Conservation (phyloP, 2,888 invertebrate genomes). For the Lasioglossum zephyrum region DNA sequence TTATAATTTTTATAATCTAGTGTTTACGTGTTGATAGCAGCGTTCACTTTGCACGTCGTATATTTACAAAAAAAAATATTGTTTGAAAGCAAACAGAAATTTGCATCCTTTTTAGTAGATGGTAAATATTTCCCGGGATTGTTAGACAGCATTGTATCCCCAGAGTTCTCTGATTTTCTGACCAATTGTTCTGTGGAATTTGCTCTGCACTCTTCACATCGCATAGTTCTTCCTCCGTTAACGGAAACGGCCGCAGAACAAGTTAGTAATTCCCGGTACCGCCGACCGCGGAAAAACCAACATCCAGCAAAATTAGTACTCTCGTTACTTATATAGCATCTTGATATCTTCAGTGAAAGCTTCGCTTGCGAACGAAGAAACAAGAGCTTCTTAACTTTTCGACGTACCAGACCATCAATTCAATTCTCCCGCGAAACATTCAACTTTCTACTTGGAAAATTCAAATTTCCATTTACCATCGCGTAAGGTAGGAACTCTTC, state of each 20-base stretch:
- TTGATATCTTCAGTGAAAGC: slow-evolving; percentile 4
- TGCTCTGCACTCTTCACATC: slow-evolving; percentile 7
- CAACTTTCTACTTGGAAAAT: neutral
- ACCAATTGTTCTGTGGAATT: slow-evolving; percentile 20
- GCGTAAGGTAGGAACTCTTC: neutral
- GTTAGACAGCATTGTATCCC: neutral
- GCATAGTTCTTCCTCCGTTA: slow-evolving; percentile 22
- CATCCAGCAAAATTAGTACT: slow-evolving; percentile 37
- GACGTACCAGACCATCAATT: neutral
- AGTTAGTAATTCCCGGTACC: slow-evolving; percentile 26
- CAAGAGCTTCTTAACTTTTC: neutral
- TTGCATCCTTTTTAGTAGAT: neutral
- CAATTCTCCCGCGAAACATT: neutral
- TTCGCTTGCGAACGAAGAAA: neutral
- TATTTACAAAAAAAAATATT: too few species aligned
- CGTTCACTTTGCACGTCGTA: too few species aligned
- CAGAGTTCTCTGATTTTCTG: neutral
- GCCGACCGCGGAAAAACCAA: slow-evolving; percentile 10
- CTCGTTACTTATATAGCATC: slow-evolving; percentile 9
- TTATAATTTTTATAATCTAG: neutral
- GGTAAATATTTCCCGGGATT: neutral
- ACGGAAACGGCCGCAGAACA: slow-evolving; percentile 28
- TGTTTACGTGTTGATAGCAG: too few species aligned
- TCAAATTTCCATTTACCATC: neutral
- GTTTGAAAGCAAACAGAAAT: neutral